A percentile compares a stretch with the other conserved stretches of the same genome.
Evolutionary conservation across 2,113 vertebrate genomes (phyloP).

Genomic region (Leucopsar rothschildi): DNA sequence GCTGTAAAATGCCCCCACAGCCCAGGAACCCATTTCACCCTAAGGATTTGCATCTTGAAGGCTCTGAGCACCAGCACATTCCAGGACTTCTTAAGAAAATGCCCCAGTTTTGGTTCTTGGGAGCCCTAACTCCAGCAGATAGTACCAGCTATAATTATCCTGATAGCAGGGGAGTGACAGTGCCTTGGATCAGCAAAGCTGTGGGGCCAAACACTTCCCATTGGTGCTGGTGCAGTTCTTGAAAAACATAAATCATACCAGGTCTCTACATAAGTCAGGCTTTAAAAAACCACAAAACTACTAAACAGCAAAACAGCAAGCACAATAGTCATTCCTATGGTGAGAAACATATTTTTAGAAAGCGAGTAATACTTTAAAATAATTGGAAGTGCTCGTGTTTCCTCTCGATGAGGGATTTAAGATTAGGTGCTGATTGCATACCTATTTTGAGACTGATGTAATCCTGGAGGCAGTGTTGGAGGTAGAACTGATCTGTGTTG

Average conservation of each 20-base stretch:
- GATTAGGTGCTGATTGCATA: conserved; percentile 45
- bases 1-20: not conserved
- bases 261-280: conserved; percentile 15
- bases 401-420: conserved; percentile 43
- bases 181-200: not conserved
- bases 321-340: conserved; percentile 43
- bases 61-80: not conserved
- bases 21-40: accelerated
- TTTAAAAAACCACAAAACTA: not conserved
- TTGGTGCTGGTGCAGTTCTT: conserved; percentile 23
- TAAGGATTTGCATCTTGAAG: not conserved
- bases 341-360: conserved; percentile 58
- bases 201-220: not conserved
- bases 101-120: not conserved
- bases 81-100: not conserved
- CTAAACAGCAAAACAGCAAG: not conserved
- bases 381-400: conserved; percentile 60
- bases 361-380: conserved; percentile 49
- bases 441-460: conserved; percentile 16
- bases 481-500: not conserved
- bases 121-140: not conserved
- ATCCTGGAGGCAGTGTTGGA: not conserved
- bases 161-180: not conserved
- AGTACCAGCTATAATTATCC: not conserved
- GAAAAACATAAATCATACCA: conserved; percentile 32